Conservation (phyloP, 2,797 vertebrate genomes). For the Liparis tanakae region DNA sequence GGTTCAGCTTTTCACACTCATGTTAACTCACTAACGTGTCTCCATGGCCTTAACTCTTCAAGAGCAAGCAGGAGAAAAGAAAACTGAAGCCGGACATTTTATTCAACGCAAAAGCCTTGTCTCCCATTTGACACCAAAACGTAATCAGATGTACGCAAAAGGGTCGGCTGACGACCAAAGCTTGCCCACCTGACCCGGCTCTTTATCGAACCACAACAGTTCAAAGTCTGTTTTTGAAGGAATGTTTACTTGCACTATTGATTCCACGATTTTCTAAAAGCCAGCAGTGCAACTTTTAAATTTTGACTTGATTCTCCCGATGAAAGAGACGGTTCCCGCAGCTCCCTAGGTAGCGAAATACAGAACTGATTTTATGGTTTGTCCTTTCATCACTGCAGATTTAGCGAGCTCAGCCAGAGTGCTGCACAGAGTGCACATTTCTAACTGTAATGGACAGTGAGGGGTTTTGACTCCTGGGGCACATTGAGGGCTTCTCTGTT, state of each 20-base stretch:
- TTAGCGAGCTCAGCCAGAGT: background rate
- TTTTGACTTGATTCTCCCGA: background rate
- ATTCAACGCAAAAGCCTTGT: background rate
- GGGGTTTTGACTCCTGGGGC: constrained; percentile 8
- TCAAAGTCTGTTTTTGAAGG: constrained; percentile 1
- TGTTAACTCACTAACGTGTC: constrained; percentile 1
- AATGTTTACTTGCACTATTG: constrained; percentile 24
- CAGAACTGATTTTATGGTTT: constrained; percentile 10
- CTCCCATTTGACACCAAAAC: background rate
- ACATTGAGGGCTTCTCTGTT: constrained; percentile 5
- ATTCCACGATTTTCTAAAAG: constrained; percentile 26
- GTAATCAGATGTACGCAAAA: constrained; percentile 1
- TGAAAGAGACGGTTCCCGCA: constrained; percentile 15
- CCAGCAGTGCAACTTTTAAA: constrained; percentile 5
- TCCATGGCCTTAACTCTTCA: background rate
- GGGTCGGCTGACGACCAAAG: constrained; percentile 10
- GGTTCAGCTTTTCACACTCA: constrained; percentile 32
- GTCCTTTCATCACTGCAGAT: constrained; percentile 6
- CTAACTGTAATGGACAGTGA: background rate
- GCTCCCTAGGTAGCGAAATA: background rate
- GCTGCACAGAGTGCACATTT: background rate
- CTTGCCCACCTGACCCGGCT: background rate
- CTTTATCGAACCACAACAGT: constrained; percentile 23
- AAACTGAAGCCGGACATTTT: constrained; percentile 2
- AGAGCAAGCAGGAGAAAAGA: background rate